Base-by-base conservation (phyloP, 2,113 vertebrate species). In the Neolamprologus tretocephalus region DNA sequence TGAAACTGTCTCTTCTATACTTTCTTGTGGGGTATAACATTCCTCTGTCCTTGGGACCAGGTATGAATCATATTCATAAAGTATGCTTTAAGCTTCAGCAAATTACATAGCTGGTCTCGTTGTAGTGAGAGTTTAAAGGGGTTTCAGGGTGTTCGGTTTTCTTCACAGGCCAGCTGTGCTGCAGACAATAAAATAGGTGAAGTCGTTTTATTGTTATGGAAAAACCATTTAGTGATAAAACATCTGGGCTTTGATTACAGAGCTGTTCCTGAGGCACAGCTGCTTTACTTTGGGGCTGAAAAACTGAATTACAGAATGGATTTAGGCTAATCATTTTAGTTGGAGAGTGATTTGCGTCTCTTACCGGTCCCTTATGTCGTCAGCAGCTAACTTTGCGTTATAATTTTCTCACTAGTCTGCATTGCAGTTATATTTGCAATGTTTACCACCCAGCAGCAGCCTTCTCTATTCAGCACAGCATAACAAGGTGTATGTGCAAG, bases 211-310 rank as follows among this genome's bases (percentile, higher is more conserved):
- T 91, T 91, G 73, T 87, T 82, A 33, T 68, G 85, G 86, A 81
- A 83, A 89, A 14, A 58, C 55, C 26, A 6, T 83, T 93, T 92
- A 91, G 83, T 75, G 75, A 89, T 89, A 82, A 93, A 94, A 92
- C 94, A 90, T 92, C 87, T 92, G 93, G 82, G 66, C 85, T 75
- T n/a, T 90, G 88, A 96, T 96, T 94, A 95, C 54, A 95, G 92
- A 88, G 81, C 68, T 73, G 14, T 87, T 92, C 58, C 23, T 55
- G 80, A 45, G 79, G 51, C 92, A 93, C 93, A 95, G 92, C 93
- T 96, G 95, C 91, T 94, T 89, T n/a, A 84, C 80, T 85, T 85
- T 84, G 57, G 33, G 35, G 33, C 79, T 61, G 79, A 89, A 89
- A 85, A 87, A 84, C 57, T 81, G 81, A 91, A 90, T 88, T 83